Percentiles rank a stretch among this genome's conserved stretches.
phyloP scores from a whole-genome alignment of 2,113 vertebrate genomes.

The Ondatra zibethicus region DNA sequence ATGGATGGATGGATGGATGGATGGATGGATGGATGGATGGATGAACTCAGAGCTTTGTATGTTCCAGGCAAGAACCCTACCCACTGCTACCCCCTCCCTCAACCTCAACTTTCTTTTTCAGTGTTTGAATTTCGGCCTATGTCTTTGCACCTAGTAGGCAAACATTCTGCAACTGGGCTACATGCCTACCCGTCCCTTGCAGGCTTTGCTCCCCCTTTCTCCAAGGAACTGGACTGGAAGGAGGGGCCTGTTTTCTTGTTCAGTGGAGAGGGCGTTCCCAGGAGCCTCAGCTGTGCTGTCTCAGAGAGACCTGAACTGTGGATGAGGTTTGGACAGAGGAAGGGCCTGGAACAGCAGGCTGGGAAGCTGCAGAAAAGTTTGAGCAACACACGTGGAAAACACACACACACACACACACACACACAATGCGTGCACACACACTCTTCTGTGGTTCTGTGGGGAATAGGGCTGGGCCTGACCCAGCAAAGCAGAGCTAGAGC shows the following conservation, averaged over 20 bases:
- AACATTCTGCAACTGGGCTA: background rate
- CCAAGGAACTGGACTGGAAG: background rate
- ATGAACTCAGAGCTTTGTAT: background rate
- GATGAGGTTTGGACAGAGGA: background rate
- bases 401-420: background rate
- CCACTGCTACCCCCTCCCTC: background rate
- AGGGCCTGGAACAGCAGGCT: no score
- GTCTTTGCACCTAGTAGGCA: background rate
- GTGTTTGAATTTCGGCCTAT: background rate
- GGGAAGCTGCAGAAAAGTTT: background rate
- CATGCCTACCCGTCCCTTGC: accelerated
- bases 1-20: background rate
- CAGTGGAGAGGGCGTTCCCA: background rate
- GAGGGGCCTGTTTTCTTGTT: background rate
- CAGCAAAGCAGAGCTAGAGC: background rate
- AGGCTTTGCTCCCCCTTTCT: background rate
- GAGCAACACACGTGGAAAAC: no score
- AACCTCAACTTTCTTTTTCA: background rate
- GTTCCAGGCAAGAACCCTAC: background rate
- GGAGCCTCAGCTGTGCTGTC: background rate
- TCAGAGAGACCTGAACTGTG: background rate
- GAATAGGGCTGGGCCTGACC: background rate
- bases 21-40: background rate
- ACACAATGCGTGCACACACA: no score
- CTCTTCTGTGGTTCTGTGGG: background rate